Base-by-base conservation (phyloP, 2,888 invertebrate species). In the Thecocarcelia acutangulata region DNA sequence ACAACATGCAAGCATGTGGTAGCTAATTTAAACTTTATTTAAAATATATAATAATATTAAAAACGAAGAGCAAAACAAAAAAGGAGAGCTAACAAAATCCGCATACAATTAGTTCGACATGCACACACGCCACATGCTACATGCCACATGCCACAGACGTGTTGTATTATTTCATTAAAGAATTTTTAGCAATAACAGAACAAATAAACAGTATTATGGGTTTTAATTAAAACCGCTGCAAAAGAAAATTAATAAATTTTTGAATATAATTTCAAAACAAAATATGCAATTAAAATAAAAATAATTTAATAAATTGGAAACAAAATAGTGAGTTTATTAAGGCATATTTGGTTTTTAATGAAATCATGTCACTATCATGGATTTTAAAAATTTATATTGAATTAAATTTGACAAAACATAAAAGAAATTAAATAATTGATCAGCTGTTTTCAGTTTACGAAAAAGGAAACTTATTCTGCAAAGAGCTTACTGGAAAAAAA, bases 41-140 rank as follows among this genome's bases (percentile, higher is more conserved):
- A 1, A 40, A 40, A 58, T 42, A 40, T 40, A 58, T 24, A 61
- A 61, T 24, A n/a, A 12, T 15, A 42, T 40, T 40, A 19, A 21
- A 9, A 42, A 15, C 17, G 4, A 48, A 37, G 0, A 21, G 15
- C 9, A 44, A 54, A 44, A 28, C 11, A 21, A 21, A 33, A 46
- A 46, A 0, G 12, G n/a, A 12, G 1, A 28, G 33, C 8, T 11
- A 44, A 2, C 44, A 44, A 69, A 56, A 56, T 56, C 19, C 42
- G 42, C 40, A 54, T 40, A 52, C 66, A 66, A 66, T 66, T 54
- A 66, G 66, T 42, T 66, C 17, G 52, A 52, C 66, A 66, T 66
- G 66, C 66, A 66, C 64, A 66, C 19, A 28, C 6, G 28, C 28
- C 28, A 28, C 28, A 28, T 28, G 28, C 28, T 4, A n/a, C n/a